Percentiles rank a stretch among this genome's conserved stretches.
These are phyloP conservation scores for Enteromius radiatus DNA, from an alignment of 2,797 vertebrate genomes.

Conservation along the genomic window DNA sequence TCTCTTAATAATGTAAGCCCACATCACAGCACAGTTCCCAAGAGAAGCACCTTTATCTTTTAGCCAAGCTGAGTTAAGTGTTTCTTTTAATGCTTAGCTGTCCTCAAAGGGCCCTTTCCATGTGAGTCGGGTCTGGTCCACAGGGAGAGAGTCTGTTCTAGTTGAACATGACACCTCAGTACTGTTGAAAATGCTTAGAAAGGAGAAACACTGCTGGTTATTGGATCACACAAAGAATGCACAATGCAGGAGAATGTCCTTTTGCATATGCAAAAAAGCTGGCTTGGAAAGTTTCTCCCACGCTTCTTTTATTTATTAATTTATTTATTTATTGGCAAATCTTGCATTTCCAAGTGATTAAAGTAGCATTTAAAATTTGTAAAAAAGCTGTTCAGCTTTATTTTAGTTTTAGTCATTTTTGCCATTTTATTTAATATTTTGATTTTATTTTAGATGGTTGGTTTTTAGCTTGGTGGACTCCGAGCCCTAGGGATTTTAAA, in stretches of 20 bases:
- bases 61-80: conserved; percentile 35
- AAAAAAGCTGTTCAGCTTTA: not conserved
- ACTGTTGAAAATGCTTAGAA: conserved; percentile 43
- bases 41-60: conserved; percentile 42
- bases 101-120: conserved; percentile 38
- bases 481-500: no score
- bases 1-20: conserved; percentile 42
- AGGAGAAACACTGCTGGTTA: conserved; percentile 33
- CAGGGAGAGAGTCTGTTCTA: conserved; percentile 37
- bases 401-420: no score
- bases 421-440: no score
- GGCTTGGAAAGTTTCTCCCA: not conserved
- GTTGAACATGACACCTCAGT: conserved; percentile 47
- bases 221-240: conserved; percentile 21
- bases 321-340: not conserved
- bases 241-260: conserved; percentile 10
- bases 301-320: not conserved
- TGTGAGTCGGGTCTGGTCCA: conserved; percentile 44
- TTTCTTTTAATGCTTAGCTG: conserved; percentile 43
- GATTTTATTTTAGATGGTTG: no score
- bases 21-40: conserved; percentile 33
- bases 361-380: not conserved
- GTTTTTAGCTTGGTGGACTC: no score
- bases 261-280: not conserved
- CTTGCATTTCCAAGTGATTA: not conserved